Evolutionary conservation across 2,797 vertebrate species (phyloP), one percentile per base, ranked within the genome.

Genomic region (Centroberyx gerrardi): DNA sequence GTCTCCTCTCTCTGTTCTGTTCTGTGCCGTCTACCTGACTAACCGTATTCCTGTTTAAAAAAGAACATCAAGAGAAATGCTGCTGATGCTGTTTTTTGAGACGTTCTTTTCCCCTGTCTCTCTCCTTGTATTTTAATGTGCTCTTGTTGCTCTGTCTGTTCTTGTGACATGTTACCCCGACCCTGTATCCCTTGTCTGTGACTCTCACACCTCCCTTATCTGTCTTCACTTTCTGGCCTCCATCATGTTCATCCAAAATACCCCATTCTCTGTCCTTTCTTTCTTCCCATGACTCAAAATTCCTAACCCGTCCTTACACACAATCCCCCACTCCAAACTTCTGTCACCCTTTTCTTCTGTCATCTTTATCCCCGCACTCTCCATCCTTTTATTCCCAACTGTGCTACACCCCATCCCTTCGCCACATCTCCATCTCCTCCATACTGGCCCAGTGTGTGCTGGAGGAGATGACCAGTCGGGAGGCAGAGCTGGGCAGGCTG

Each of bases 381-480:
- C 54, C 33, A 36, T 5, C 8, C 29, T 42, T 28, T 48, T 27
- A 33, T 31, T 38, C 51, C 28, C 18, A 55, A 33, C 63, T 54
- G 27, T 59, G 15, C 62, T 70, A 7, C 28, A 52, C 40, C 55
- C 49, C 72, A 60, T 76, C 62, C 54, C 51, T 22, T 72, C 61
- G 28, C 68, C 51, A 31, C 56, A 64, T 64, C 82, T 52, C 17
- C 55, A 55, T 56, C 48, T 78, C 52, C 68, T 60, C 51, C 61
- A 14, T 49, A 53, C 48, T 68, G 83, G 60, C 62, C 94, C 96
- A 99, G 98, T 97, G 95, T 93, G 95, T 99, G 90, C 95, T 99
- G 93, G 97, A 98, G 93, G 98, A 99, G 95, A 96, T 98, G 95
- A 90, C 94, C 80, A 94, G 95, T 91, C 96, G 95, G 81, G 96